Percentiles rank a stretch among this genome's conserved stretches.
These are phyloP conservation scores for Pseudanteris insignis DNA, from an alignment of 2,888 invertebrate genomes.

Conservation along the genomic window DNA sequence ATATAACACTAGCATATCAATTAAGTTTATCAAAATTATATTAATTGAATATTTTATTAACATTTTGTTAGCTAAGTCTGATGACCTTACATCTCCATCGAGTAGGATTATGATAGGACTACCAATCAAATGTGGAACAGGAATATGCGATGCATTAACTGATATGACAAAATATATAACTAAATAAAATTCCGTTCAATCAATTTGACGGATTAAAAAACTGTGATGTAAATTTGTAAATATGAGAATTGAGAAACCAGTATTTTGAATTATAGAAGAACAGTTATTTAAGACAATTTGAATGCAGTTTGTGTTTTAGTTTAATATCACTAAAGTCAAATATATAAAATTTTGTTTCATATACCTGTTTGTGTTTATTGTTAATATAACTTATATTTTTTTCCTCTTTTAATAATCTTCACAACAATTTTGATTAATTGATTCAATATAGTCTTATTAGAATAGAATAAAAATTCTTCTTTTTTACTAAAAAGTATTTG, in stretches of 20 bases:
- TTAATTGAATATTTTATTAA: constrained; percentile 6
- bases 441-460: too few relatives aligned
- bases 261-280: too few relatives aligned
- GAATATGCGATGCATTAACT: constrained; percentile 59
- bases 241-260: neutral
- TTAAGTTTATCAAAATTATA: neutral
- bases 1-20: neutral
- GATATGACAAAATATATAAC: constrained; percentile 13
- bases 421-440: too few relatives aligned
- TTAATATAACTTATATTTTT: too few relatives aligned
- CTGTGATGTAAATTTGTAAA: constrained; percentile 3
- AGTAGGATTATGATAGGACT: constrained; percentile 88
- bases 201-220: neutral
- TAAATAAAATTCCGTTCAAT: constrained; percentile 1
- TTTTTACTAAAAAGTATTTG: too few relatives aligned
- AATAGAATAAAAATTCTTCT: too few relatives aligned
- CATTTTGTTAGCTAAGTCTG: constrained; percentile 73
- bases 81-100: constrained; percentile 84
- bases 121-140: constrained; percentile 85
- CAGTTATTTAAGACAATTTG: too few relatives aligned
- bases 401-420: too few relatives aligned
- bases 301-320: too few relatives aligned
- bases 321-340: too few relatives aligned
- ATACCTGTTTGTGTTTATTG: too few relatives aligned
- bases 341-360: too few relatives aligned